phyloP scores from a whole-genome alignment of 1,140 invertebrate species.

The Steinernema feltiae region DNA sequence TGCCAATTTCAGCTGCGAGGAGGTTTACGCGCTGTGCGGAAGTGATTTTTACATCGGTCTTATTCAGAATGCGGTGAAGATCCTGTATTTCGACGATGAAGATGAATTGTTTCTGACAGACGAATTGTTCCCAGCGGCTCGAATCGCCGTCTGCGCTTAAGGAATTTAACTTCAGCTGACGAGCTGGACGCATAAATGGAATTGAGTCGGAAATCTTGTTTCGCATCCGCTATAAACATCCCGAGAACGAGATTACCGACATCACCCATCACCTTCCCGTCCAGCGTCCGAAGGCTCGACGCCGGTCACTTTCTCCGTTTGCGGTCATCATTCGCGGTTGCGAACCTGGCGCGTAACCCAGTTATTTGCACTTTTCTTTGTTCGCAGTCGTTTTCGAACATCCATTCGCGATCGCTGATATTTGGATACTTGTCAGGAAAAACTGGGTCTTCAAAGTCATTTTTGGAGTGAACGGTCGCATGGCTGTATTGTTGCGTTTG shows the following conservation, averaged over 20 bases:
- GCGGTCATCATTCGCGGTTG: background rate
- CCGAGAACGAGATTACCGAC: conserved; percentile 3
- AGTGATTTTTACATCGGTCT: background rate
- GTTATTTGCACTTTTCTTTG: conserved; percentile 9
- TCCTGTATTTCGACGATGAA: background rate
- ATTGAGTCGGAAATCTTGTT: background rate
- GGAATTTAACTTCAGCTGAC: background rate
- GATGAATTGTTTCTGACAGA: background rate
- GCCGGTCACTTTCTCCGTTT: background rate
- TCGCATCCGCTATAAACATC: conserved; percentile 9
- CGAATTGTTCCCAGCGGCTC: background rate
- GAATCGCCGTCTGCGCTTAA: background rate
- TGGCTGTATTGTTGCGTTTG: too few relatives aligned
- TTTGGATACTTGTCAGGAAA: background rate
- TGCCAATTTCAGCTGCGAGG: background rate
- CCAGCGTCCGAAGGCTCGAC: too few relatives aligned
- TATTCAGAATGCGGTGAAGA: background rate
- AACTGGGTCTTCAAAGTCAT: background rate
- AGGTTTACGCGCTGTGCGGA: background rate
- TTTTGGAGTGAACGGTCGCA: background rate
- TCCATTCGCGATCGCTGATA: background rate
- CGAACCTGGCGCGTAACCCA: background rate
- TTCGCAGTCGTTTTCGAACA: background rate
- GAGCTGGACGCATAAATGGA: background rate
- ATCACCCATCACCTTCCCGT: background rate